phyloP scores from a whole-genome alignment of 2,113 vertebrate genomes.

The Bos taurus region DNA sequence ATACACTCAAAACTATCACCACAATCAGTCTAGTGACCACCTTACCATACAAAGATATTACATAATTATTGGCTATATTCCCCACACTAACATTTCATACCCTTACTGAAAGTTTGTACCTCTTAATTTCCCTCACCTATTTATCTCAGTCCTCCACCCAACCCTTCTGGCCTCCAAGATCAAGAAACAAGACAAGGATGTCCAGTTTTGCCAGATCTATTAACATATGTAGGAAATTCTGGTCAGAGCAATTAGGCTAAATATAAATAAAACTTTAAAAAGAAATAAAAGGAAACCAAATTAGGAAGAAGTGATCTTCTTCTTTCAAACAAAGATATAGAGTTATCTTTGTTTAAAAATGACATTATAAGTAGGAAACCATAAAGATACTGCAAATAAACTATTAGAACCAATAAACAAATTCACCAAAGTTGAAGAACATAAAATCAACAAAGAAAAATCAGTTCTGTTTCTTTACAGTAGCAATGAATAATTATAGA shows the following conservation, averaged over 20 bases:
- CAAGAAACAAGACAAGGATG: background rate
- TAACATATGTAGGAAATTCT: background rate
- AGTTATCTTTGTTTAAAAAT: background rate
- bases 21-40: background rate
- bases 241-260: background rate
- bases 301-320: background rate
- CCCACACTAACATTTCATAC: background rate
- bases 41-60: background rate
- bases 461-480: background rate
- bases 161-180: background rate
- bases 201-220: background rate
- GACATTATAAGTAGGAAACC: background rate
- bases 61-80: background rate
- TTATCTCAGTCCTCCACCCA: background rate
- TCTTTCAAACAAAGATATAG: background rate
- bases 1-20: background rate
- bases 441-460: background rate
- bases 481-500: background rate
- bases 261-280: background rate
- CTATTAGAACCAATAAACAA: background rate
- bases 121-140: background rate
- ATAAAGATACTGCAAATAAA: background rate
- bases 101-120: background rate
- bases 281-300: background rate
- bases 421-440: background rate